Evolutionary conservation across 2,797 vertebrate species (phyloP).

Genomic region (Hafferia zeledoni): DNA sequence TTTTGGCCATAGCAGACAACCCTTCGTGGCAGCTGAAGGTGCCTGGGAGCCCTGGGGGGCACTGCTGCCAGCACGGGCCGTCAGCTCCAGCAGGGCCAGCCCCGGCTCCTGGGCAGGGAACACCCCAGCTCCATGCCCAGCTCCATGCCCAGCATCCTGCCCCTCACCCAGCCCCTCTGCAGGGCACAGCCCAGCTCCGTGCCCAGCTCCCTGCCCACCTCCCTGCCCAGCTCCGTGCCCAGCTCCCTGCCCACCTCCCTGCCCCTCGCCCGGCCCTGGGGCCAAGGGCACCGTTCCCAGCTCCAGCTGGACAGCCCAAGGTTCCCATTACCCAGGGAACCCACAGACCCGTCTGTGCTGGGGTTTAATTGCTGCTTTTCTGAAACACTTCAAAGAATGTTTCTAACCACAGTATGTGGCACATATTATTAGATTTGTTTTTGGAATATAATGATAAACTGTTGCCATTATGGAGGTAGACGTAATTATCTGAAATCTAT

Average conservation of each 20-base stretch:
- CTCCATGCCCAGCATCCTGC: too few species aligned
- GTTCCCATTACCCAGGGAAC: background rate
- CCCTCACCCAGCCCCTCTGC: too few species aligned
- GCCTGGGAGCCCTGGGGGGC: background rate
- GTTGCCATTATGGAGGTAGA: conserved; percentile 72
- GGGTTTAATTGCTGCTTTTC: conserved; percentile 27
- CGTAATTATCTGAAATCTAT: conserved; percentile 73
- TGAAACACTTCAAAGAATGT: conserved; percentile 50
- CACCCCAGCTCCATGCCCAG: too few species aligned
- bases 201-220: too few species aligned
- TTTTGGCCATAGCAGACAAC: background rate
- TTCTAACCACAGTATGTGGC: conserved; percentile 11
- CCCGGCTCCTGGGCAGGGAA: background rate
- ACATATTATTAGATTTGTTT: conserved; percentile 56
- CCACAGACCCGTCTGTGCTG: background rate
- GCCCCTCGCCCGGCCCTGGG: background rate
- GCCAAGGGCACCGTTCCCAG: background rate
- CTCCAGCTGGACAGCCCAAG: background rate
- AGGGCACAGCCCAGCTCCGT: too few species aligned
- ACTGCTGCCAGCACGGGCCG: background rate
- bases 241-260: background rate
- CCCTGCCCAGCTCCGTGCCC: too few species aligned
- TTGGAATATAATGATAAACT: conserved; percentile 72
- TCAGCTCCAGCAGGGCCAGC: background rate
- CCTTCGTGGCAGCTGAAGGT: background rate